Base-by-base conservation (phyloP, 2,888 invertebrate genomes). In the Rotaria sp. region DNA sequence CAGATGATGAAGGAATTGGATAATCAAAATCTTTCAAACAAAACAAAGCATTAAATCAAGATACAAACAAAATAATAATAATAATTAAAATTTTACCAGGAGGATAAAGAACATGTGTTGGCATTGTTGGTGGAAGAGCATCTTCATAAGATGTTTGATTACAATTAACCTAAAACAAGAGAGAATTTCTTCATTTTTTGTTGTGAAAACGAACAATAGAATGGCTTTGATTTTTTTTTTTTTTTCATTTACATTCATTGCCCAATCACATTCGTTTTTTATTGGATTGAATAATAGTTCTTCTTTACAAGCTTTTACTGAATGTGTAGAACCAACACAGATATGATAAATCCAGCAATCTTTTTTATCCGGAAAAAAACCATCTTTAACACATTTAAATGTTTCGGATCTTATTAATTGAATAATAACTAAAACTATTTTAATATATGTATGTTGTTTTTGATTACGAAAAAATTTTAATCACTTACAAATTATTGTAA, bases 291-390 rank as follows among this genome's bases (percentile, higher is more conserved):
- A 87, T 45, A 84, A 87, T 38, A 85, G 52, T 21, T 87, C 87
- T 85, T 87, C 87, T 67, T 87, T 85, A 67, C 87, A 87, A 59
- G 87, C 87, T 59, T 85, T 85, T 10, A 87, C 87, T 67, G 84
- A 84, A 59, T 87, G 87, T 38, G 84, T 59, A 1, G 57, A 38
- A 50, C 85, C 87, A 45, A 85, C 85, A 26, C 87, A 87, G 18
- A 87, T 87, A 57, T 87, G 87, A 48, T 87, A 87, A 2, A 87
- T 84, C 85, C 85, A 87, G 35, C 87, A 87, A 59, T 87, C 87
- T 50, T 85, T 87, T 84, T 84, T 84, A 55, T 87, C 87, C 5
- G 87, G 85, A 41, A 85, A 87, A 84, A 85, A 87, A 10, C 87
- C 87, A 84, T 87, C 87, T 74, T 85, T 50, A 38, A 84, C 84